A percentile compares a stretch with the other conserved stretches of the same genome.
Conservation (phyloP, 2,797 vertebrate species). For the Protonibea diacanthus region DNA sequence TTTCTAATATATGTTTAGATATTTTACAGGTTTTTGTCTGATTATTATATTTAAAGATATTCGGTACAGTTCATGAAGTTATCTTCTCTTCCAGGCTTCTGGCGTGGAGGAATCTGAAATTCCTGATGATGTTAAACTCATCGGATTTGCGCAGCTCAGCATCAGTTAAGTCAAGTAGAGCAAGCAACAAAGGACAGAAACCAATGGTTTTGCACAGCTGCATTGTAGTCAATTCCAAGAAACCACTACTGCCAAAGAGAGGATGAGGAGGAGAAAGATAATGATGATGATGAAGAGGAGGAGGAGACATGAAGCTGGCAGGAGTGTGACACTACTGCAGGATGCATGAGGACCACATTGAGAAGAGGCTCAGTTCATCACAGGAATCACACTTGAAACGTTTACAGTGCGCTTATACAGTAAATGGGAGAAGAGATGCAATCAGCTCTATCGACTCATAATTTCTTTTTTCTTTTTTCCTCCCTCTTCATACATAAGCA, state of each 20-base stretch:
- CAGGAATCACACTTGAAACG: conserved; percentile 84
- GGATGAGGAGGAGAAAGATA: conserved; percentile 45
- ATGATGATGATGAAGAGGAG: conserved; percentile 39
- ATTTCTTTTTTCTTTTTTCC: conserved; percentile 51
- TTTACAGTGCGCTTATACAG: conserved; percentile 84
- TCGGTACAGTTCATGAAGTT: not conserved
- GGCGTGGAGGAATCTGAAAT: conserved; percentile 95
- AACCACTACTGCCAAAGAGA: conserved; percentile 96
- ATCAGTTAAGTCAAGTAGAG: conserved; percentile 89
- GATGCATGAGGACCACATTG: conserved; percentile 78
- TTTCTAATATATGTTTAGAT: not conserved
- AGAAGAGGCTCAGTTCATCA: conserved; percentile 74
- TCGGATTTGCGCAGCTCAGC: conserved; percentile 98
- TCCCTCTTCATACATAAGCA: conserved; percentile 78
- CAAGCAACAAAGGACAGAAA: conserved; percentile 70
- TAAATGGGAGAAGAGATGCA: conserved; percentile 77
- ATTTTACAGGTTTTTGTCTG: not conserved
- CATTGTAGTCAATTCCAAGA: conserved; percentile 82
- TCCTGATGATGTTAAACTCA: conserved; percentile 94
- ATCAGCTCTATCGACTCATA: conserved; percentile 74
- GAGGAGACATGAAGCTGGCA: conserved; percentile 66
- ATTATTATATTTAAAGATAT: not conserved
- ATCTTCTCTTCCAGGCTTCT: conserved; percentile 87
- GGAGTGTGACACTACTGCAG: conserved; percentile 83
- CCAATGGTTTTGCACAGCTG: conserved; percentile 79